phyloP scores from a whole-genome alignment of 2,888 invertebrate genomes.

The Drosophila planitibia region DNA sequence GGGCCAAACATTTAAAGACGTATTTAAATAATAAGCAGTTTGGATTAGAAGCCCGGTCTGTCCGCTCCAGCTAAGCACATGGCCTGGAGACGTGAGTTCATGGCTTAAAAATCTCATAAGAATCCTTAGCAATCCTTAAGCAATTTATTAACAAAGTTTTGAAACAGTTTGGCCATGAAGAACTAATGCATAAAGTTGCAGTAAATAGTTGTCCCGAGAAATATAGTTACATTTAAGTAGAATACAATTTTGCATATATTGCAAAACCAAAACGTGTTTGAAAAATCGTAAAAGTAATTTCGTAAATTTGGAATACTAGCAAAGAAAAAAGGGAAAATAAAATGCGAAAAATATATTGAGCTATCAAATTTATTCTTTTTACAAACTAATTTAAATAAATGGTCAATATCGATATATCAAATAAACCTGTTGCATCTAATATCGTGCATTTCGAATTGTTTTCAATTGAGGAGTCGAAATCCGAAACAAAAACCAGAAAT shows the following conservation, averaged over 20 bases:
- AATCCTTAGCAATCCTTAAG: neutral
- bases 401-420: neutral
- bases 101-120: neutral
- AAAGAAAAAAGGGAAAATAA: neutral
- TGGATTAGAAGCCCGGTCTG: conserved; percentile 9
- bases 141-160: neutral
- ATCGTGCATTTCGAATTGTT: neutral
- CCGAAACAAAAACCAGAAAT: neutral
- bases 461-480: neutral
- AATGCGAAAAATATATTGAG: neutral
- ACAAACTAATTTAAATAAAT: neutral
- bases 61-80: conserved; percentile 4
- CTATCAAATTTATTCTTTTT: neutral
- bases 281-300: neutral
- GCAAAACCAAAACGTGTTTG: neutral
- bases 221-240: neutral
- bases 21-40: conserved; percentile 4
- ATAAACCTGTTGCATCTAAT: neutral
- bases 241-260: neutral
- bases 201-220: neutral
- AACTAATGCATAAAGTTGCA: neutral
- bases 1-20: conserved; percentile 19
- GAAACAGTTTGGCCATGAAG: neutral
- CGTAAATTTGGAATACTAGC: neutral
- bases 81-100: conserved; percentile 8